A percentile compares a stretch with the other conserved stretches of the same genome.
These are phyloP conservation scores for Luidia sarsii DNA, from an alignment of 53 echinoderm and acorn worm species.

Conservation along the genomic window DNA sequence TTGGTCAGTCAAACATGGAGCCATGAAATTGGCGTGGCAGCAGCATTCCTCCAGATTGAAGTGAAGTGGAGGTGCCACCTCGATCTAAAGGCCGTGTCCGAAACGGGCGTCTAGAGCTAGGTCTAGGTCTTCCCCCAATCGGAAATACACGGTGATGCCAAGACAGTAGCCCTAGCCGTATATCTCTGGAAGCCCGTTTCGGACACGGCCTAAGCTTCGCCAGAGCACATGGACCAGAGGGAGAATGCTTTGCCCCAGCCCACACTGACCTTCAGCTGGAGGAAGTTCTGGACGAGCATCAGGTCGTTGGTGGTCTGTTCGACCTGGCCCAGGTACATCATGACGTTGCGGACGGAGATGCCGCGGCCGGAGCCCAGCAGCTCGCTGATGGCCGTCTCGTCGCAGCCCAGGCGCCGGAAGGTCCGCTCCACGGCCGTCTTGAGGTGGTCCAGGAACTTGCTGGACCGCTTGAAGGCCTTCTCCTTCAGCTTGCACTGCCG, in stretches of 20 bases:
- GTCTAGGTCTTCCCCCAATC: no score
- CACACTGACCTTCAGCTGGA: slow-evolving; percentile 70
- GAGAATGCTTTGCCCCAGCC: not conserved
- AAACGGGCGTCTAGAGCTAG: no score
- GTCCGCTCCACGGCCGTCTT: slow-evolving; percentile 70
- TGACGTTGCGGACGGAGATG: slow-evolving; percentile 69
- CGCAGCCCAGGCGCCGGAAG: slow-evolving; percentile 79
- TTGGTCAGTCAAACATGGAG: no score
- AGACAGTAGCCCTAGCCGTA: not conserved
- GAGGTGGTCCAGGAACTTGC: slow-evolving; percentile 72
- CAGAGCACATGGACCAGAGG: not conserved
- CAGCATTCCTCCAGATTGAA: no score
- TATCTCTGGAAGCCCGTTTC: no score
- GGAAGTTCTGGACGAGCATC: slow-evolving; percentile 78
- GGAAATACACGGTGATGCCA: no score
- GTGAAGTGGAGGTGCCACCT: no score
- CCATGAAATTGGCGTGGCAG: no score
- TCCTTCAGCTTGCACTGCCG: slow-evolving; percentile 52
- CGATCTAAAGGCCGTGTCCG: no score
- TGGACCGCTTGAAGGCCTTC: slow-evolving; percentile 58
- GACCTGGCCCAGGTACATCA: slow-evolving; percentile 84
- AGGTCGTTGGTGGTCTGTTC: slow-evolving; percentile 86
- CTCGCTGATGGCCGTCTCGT: slow-evolving; percentile 68
- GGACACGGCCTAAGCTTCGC: no score
- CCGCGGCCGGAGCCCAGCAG: slow-evolving; percentile 75